These are phyloP conservation scores for Rhabdornis inornatus DNA, from an alignment of 2,113 vertebrate genomes.

Conservation along the genomic window DNA sequence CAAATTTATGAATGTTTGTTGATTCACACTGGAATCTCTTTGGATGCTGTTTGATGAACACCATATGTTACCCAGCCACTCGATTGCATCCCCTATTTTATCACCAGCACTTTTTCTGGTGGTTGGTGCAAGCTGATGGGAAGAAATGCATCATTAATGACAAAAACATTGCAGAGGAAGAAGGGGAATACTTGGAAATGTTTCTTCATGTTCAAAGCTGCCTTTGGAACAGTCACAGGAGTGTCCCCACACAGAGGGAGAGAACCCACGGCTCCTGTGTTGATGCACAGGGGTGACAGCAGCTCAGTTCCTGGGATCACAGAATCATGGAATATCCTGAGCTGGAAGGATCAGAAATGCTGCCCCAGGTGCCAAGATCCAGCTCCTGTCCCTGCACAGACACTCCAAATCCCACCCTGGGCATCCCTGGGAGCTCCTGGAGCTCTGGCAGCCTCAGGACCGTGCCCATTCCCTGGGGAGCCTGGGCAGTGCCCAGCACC, in stretches of 20 bases:
- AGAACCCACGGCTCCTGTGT: not conserved
- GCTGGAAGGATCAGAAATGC: not conserved
- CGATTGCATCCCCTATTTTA: not conserved
- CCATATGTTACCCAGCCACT: not conserved
- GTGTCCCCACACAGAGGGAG: not conserved
- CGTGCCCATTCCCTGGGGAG: not conserved
- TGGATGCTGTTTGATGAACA: not conserved
- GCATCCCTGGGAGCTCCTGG: not conserved
- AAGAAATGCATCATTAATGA: not conserved
- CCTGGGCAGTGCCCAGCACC: not conserved
- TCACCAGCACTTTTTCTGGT: not conserved
- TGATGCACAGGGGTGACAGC: not conserved
- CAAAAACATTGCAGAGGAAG: not conserved
- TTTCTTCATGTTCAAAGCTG: not conserved
- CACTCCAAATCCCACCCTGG: not conserved
- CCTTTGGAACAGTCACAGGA: not conserved
- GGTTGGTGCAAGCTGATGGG: not conserved
- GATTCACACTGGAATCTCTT: not conserved
- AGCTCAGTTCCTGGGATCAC: not conserved
- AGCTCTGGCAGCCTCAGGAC: not conserved
- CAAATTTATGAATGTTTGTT: not conserved
- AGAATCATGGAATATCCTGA: not conserved
- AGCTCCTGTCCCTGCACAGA: accelerated
- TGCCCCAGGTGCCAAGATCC: not conserved
- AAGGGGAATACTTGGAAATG: not conserved